Percentiles rank a stretch among this genome's conserved stretches.
Evolutionary conservation across 2,888 invertebrate genomes (phyloP).

Genomic region (Amblyjoppa proteus): DNA sequence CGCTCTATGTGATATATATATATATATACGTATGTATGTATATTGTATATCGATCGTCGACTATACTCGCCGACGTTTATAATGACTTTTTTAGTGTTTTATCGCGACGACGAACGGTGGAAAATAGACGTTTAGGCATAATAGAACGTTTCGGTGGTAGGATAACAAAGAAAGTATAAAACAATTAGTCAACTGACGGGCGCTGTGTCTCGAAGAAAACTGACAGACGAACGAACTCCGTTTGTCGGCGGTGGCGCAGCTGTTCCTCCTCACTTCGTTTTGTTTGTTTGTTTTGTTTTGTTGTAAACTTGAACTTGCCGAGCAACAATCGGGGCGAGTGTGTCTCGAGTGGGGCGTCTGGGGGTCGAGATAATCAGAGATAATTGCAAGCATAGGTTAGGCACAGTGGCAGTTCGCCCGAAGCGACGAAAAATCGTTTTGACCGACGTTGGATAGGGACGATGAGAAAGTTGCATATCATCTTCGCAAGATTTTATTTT

Average conservation of each 20-base stretch:
- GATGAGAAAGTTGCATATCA: too few relatives aligned
- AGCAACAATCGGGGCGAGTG: not conserved
- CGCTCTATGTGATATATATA: not conserved
- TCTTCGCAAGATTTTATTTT: too few relatives aligned
- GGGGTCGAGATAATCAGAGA: not conserved
- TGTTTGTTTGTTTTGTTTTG: not conserved
- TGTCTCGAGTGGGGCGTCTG: not conserved
- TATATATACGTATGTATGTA: not conserved
- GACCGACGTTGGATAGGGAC: not conserved
- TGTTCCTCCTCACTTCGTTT: conserved; percentile 5
- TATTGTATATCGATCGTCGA: conserved; percentile 24
- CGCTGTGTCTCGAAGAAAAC: conserved; percentile 7
- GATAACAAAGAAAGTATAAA: conserved; percentile 1
- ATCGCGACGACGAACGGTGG: conserved; percentile 3
- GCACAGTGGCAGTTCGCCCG: not conserved
- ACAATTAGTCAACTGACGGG: not conserved
- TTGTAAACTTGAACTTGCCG: conserved; percentile 18
- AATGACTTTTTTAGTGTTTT: conserved; percentile 9
- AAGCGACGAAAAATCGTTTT: not conserved
- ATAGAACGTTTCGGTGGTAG: not conserved
- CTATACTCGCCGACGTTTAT: conserved; percentile 7
- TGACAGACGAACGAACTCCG: conserved; percentile 15
- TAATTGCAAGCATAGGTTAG: not conserved
- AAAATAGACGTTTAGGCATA: conserved; percentile 1
- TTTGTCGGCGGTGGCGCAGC: conserved; percentile 15